Evolutionary conservation across 2,797 vertebrate genomes (phyloP).

Genomic region (Pipistrellus pygmaeus): DNA sequence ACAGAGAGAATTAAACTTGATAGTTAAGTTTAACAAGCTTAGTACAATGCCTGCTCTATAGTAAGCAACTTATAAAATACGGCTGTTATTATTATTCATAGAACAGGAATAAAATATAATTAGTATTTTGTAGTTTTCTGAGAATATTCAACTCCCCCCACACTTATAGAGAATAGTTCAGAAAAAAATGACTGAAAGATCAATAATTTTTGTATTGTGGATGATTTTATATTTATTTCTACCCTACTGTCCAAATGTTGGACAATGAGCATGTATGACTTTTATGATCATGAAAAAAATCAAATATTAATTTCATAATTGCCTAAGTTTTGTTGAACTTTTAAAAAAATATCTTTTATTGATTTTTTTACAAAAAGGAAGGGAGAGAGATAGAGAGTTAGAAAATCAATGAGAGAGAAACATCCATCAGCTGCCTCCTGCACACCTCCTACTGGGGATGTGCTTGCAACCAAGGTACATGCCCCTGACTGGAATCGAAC

Average conservation of each 20-base stretch:
- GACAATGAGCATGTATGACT: not conserved
- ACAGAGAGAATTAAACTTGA: not conserved
- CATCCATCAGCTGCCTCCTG: no score
- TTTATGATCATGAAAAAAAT: not conserved
- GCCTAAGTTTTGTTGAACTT: not conserved
- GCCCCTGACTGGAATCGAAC: no score
- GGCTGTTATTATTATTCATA: conserved; percentile 15
- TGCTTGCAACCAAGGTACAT: no score
- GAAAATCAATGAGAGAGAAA: no score
- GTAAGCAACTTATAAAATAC: not conserved
- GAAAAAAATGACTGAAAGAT: conserved; percentile 38
- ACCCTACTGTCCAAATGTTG: not conserved
- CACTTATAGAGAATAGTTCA: not conserved
- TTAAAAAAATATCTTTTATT: no score
- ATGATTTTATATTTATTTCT: conserved; percentile 16
- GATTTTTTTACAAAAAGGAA: no score
- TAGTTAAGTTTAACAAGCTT: not conserved
- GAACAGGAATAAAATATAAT: not conserved
- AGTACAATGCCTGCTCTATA: not conserved
- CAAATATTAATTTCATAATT: conserved; percentile 5
- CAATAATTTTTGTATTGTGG: not conserved
- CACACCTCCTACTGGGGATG: no score
- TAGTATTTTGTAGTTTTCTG: conserved; percentile 4
- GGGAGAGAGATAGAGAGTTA: no score
- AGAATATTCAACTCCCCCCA: not conserved